Evolutionary conservation across 2,113 vertebrate genomes (phyloP).

Genomic region (Syngnathoides biaculeatus): DNA sequence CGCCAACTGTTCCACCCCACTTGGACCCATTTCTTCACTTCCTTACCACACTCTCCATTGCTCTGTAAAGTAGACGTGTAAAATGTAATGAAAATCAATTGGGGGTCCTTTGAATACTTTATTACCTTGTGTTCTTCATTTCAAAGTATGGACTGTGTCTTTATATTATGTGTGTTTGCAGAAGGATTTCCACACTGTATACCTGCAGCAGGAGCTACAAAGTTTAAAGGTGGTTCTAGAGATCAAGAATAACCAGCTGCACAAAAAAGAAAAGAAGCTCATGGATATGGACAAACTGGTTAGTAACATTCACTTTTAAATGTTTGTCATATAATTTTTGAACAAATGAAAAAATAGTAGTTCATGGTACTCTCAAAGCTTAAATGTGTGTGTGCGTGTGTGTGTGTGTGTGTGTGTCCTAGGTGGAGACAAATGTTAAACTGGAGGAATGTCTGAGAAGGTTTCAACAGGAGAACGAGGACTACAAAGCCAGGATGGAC

Average conservation of each 20-base stretch:
- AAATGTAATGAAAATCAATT: not conserved
- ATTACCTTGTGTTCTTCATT: not conserved
- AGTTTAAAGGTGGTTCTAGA: constrained; percentile 94
- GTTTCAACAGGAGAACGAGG: constrained; percentile 93
- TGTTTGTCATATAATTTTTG: not conserved
- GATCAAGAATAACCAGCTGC: constrained; percentile 91
- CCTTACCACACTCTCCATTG: too few relatives aligned
- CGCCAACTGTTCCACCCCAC: too few relatives aligned
- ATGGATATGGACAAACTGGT: constrained; percentile 95
- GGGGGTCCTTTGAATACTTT: not conserved
- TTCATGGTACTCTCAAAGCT: too few relatives aligned
- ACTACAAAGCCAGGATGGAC: constrained; percentile 89
- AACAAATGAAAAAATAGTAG: not conserved
- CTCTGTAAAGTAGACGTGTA: too few relatives aligned
- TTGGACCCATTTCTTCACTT: too few relatives aligned
- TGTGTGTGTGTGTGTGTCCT: constrained; percentile 4
- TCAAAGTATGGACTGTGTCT: not conserved
- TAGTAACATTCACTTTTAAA: constrained; percentile 20
- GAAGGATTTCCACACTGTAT: constrained; percentile 88
- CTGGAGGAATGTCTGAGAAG: constrained; percentile 84
- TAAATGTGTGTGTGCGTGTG: not conserved
- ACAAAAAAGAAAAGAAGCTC: constrained; percentile 87
- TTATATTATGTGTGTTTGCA: constrained; percentile 37
- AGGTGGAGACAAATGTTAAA: constrained; percentile 85
- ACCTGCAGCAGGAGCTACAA: constrained; percentile 91